Percentiles rank a stretch among this genome's conserved stretches.
These are phyloP conservation scores for Ornithorhynchus anatinus DNA, from an alignment of 2,113 vertebrate genomes.

Conservation along the genomic window DNA sequence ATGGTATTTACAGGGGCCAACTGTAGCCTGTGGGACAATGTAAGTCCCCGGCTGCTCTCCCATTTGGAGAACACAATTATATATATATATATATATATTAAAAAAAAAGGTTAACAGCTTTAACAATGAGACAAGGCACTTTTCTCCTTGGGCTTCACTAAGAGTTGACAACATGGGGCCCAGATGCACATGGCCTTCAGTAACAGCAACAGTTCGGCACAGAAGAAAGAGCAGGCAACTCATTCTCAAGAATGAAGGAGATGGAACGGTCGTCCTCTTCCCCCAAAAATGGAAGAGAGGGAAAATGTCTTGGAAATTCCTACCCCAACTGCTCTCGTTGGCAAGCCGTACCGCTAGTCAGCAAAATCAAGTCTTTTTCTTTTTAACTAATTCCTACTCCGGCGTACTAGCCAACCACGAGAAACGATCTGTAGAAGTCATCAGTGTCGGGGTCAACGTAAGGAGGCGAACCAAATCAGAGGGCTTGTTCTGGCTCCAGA, in stretches of 20 bases:
- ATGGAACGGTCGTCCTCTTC: slow-evolving; percentile 22
- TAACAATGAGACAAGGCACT: slow-evolving; percentile 54
- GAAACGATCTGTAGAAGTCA: slow-evolving; percentile 11
- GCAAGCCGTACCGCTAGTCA: not conserved
- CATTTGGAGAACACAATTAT: slow-evolving; percentile 47
- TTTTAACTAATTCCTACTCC: slow-evolving; percentile 20
- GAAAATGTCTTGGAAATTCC: slow-evolving; percentile 11
- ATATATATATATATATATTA: too few relatives aligned
- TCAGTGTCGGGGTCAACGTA: slow-evolving; percentile 33
- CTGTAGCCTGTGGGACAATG: too few relatives aligned
- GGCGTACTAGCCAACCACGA: slow-evolving; percentile 11
- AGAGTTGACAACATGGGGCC: slow-evolving; percentile 24
- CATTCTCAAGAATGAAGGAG: slow-evolving; percentile 14
- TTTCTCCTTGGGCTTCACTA: slow-evolving; percentile 42
- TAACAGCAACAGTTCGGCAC: slow-evolving; percentile 33
- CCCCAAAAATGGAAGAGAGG: not conserved
- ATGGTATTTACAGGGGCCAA: too few relatives aligned
- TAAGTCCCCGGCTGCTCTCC: too few relatives aligned
- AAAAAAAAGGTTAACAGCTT: not conserved
- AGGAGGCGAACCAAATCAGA: slow-evolving; percentile 20
- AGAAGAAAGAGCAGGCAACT: slow-evolving; percentile 5
- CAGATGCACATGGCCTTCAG: slow-evolving; percentile 8
- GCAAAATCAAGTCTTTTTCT: slow-evolving; percentile 12
- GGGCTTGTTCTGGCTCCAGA: too few relatives aligned
- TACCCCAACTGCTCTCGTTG: slow-evolving; percentile 9